Percentiles rank a stretch among this genome's conserved stretches.
phyloP scores from a whole-genome alignment of 2,888 invertebrate species.

The Nomada lathburiana region DNA sequence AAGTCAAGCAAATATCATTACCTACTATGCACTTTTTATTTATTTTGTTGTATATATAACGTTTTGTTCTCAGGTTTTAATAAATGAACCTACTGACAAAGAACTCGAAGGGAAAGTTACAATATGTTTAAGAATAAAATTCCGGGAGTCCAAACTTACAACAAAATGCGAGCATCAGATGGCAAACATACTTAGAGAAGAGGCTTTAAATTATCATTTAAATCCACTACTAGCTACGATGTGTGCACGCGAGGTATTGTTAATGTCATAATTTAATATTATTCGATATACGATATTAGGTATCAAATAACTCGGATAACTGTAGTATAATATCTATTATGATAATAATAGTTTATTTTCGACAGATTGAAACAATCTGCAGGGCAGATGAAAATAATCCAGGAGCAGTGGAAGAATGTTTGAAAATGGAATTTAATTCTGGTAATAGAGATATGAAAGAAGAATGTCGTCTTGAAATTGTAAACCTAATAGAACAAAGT shows the following conservation, averaged over 20 bases:
- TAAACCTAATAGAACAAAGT: conserved; percentile 94
- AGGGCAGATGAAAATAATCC: conserved; percentile 85
- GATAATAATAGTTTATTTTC: neutral
- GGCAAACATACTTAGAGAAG: conserved; percentile 92
- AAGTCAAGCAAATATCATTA: conserved; percentile 43
- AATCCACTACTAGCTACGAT: conserved; percentile 94
- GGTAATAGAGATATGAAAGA: conserved; percentile 90
- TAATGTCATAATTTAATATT: neutral
- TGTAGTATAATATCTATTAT: conserved; percentile 5
- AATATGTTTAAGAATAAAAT: conserved; percentile 92
- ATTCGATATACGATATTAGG: neutral
- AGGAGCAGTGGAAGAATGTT: conserved; percentile 93
- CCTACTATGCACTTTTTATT: neutral
- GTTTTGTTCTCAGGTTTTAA: conserved; percentile 51
- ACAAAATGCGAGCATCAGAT: conserved; percentile 93
- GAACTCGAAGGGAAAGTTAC: conserved; percentile 94
- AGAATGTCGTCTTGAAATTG: conserved; percentile 93
- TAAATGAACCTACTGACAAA: conserved; percentile 85
- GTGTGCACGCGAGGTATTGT: conserved; percentile 88
- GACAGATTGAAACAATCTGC: conserved; percentile 85
- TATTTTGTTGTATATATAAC: conserved; percentile 6
- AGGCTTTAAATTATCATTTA: conserved; percentile 95
- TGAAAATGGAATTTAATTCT: conserved; percentile 89
- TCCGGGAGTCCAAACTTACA: conserved; percentile 90
- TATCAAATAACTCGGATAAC: too few relatives aligned